Conservation (phyloP, 2,113 vertebrate species). For the Dinomys branickii region DNA sequence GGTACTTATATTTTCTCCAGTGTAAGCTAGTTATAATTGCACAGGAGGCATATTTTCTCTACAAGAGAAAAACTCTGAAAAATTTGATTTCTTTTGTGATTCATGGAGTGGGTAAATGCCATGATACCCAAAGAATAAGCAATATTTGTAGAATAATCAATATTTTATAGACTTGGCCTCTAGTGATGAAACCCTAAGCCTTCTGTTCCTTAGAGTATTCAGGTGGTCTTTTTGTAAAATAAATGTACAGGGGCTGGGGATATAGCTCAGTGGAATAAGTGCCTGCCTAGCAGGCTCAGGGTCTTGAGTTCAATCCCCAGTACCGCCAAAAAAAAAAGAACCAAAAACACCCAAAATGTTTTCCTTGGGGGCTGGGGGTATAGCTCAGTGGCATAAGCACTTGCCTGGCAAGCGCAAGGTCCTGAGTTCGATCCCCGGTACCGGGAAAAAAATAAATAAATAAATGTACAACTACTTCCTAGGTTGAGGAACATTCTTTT, state of each 20-base stretch:
- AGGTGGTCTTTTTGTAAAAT: conserved; percentile 22
- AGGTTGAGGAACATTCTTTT: conserved; percentile 40
- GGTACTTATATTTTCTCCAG: not conserved
- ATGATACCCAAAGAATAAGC: conserved; percentile 17
- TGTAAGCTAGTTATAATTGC: not conserved
- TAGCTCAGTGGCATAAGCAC: too few relatives aligned
- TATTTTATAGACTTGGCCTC: not conserved
- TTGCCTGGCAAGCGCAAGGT: too few relatives aligned
- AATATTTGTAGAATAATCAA: too few relatives aligned
- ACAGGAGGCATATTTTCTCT: not conserved
- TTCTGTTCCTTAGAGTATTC: not conserved
- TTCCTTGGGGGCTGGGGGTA: too few relatives aligned
- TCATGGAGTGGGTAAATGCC: not conserved
- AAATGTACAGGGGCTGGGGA: too few relatives aligned
- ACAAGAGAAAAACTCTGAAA: not conserved
- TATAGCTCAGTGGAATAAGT: too few relatives aligned
- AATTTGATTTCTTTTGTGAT: not conserved
- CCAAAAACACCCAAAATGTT: too few relatives aligned
- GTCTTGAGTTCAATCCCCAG: too few relatives aligned
- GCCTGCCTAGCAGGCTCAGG: too few relatives aligned
- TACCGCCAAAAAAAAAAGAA: too few relatives aligned
- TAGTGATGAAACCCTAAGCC: not conserved
- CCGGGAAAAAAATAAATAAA: too few relatives aligned
- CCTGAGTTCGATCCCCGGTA: too few relatives aligned
- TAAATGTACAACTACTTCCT: not conserved